Conservation (phyloP, 2,888 invertebrate genomes). For the Eupithecia exiguata region DNA sequence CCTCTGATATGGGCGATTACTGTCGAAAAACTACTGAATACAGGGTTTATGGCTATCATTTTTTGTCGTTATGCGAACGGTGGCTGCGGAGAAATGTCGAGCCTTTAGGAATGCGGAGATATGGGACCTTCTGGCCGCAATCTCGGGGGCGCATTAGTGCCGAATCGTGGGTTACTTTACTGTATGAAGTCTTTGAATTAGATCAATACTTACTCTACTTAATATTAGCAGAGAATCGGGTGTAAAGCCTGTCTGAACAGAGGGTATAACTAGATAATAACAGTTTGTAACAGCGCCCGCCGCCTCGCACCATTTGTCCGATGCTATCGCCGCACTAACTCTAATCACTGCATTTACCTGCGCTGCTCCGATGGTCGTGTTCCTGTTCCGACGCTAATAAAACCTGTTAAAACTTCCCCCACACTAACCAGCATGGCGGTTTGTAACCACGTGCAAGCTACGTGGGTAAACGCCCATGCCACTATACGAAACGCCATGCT, state of each 20-base stretch:
- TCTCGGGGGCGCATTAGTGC: constrained; percentile 3
- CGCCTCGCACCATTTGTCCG: constrained; percentile 24
- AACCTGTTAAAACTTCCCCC: constrained; percentile 7
- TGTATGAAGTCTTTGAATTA: neutral
- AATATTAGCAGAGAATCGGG: neutral
- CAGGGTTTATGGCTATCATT: constrained; percentile 32
- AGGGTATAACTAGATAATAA: neutral
- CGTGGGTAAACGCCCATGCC: too few relatives aligned
- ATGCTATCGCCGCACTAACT: constrained; percentile 25
- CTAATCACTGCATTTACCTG: constrained; percentile 31
- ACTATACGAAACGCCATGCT: neutral
- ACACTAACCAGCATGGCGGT: neutral
- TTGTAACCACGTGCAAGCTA: neutral
- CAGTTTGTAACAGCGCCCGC: neutral
- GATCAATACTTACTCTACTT: neutral
- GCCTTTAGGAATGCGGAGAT: constrained; percentile 19
- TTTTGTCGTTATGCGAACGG: constrained; percentile 35
- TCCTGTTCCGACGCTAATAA: constrained; percentile 1
- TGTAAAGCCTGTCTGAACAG: neutral
- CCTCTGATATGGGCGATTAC: constrained; percentile 37
- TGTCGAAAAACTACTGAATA: constrained; percentile 40
- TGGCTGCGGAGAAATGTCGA: constrained; percentile 32
- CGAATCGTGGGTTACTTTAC: neutral
- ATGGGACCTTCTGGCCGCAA: constrained; percentile 15
- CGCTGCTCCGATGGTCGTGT: neutral